Conservation (phyloP, 2,888 invertebrate genomes). For the Leptopilina syphax region DNA sequence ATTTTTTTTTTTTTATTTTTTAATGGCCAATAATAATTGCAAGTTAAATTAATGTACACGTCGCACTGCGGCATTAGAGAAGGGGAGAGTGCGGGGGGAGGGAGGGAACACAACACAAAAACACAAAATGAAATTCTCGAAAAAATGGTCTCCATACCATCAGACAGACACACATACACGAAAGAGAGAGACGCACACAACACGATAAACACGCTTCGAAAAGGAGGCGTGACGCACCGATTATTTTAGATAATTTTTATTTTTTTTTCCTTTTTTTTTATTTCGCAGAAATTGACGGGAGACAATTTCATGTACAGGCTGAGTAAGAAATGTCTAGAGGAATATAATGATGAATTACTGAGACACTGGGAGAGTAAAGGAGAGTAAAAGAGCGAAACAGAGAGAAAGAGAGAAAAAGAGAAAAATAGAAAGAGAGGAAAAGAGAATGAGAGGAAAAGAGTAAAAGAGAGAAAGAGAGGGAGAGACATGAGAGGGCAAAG, state of each 20-base stretch:
- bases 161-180: too few species aligned
- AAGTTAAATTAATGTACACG: not conserved
- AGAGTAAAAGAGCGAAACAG: not conserved
- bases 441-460: too few species aligned
- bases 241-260: slow-evolving; percentile 12
- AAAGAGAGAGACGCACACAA: too few species aligned
- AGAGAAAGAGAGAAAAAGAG: slow-evolving; percentile 9
- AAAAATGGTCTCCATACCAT: slow-evolving; percentile 1
- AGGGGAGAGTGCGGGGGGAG: too few species aligned
- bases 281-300: not conserved
- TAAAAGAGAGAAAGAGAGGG: too few species aligned
- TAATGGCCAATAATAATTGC: slow-evolving; percentile 11
- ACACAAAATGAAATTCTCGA: not conserved
- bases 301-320: not conserved
- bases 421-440: too few species aligned
- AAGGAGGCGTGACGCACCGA: not conserved
- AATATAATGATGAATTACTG: not conserved
- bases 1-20: not conserved
- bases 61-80: slow-evolving; percentile 14
- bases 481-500: too few species aligned
- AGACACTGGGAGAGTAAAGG: not conserved
- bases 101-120: too few species aligned
- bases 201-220: slow-evolving; percentile 1
- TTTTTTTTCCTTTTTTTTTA: too few species aligned
- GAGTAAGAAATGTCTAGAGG: not conserved